Evolutionary conservation across 2,888 invertebrate genomes (phyloP), one percentile per base, ranked within the genome.

Genomic region (Xanthia togata): DNA sequence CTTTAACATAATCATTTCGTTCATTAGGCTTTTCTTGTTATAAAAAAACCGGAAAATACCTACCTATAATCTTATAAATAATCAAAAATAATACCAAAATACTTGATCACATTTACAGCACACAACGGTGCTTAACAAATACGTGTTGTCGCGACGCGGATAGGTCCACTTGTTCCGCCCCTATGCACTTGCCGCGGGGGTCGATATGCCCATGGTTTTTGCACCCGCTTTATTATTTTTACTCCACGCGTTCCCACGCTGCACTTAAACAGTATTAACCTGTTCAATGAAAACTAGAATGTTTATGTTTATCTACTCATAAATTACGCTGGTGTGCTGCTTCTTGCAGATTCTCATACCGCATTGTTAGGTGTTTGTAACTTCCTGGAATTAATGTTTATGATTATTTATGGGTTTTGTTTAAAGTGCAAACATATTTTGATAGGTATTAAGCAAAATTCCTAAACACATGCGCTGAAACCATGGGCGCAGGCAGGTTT

Each of bases 111-210:
- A 38, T 70, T 70, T 70, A 76, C 50, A 78, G 73, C 65, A 71
- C 69, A 79, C 62, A 78, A 60, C 70, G 74, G 79, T 76, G 70
- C 68, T 77, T 72, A 60, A 79, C 78, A 75, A 83, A 77, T 74
- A 79, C 76, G 76, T 72, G 83, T 79, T 79, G 81, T 84, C 78
- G 74, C 83, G 83, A 79, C 78, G 86, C 85, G 82, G 87, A 92
- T 92, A 91, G 91, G 91, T 92, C 91, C 94, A 96, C 95, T 95
- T 95, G 96, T 96, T 95, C 93, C 95, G 96, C 96, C 96, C 96
- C 94, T 95, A 96, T 96, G 95, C 96, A 95, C 96, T 95, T 95
- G 94, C 89, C 84, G 89, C 88, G 89, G 92, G 95, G 95, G 93
- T 95, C 95, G 94, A 87, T 92, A 90, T 90, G 90, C 91, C 88